Conservation (phyloP, 2,113 vertebrate genomes). For the Phrynosoma blainvillii region DNA sequence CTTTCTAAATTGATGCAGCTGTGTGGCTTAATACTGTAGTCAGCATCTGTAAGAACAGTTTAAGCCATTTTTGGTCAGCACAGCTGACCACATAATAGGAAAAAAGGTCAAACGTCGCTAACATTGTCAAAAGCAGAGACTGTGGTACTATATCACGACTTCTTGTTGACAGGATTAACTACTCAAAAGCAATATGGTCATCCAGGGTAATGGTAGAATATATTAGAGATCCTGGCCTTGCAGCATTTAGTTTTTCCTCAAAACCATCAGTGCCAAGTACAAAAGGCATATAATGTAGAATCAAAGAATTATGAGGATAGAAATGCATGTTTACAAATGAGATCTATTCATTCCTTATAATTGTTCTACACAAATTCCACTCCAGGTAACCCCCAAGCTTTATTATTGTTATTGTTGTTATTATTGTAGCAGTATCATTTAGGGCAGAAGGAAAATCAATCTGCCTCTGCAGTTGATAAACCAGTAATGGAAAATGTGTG, state of each 20-base stretch:
- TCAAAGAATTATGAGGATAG: neutral
- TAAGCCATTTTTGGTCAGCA: conserved; percentile 35
- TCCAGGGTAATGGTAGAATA: neutral
- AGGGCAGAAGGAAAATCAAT: neutral
- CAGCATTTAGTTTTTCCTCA: neutral
- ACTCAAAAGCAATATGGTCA: conserved; percentile 1
- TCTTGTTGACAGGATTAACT: conserved; percentile 28
- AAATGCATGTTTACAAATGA: neutral
- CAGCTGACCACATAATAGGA: conserved; percentile 32
- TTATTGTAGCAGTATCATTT: neutral
- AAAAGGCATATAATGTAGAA: neutral
- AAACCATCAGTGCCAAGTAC: neutral
- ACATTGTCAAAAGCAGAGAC: conserved; percentile 49
- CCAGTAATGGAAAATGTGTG: no score
- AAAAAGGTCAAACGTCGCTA: conserved; percentile 47
- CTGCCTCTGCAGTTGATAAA: neutral
- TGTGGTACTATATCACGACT: conserved; percentile 28
- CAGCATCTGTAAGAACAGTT: conserved; percentile 1
- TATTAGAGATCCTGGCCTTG: neutral
- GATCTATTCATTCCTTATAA: neutral
- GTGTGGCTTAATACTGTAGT: conserved; percentile 8
- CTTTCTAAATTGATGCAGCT: conserved; percentile 25
- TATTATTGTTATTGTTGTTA: neutral
- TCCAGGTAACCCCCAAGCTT: neutral
- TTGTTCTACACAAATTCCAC: neutral